These are phyloP conservation scores for Synergus laeviventris DNA, from an alignment of 2,888 invertebrate genomes.

Conservation along the genomic window DNA sequence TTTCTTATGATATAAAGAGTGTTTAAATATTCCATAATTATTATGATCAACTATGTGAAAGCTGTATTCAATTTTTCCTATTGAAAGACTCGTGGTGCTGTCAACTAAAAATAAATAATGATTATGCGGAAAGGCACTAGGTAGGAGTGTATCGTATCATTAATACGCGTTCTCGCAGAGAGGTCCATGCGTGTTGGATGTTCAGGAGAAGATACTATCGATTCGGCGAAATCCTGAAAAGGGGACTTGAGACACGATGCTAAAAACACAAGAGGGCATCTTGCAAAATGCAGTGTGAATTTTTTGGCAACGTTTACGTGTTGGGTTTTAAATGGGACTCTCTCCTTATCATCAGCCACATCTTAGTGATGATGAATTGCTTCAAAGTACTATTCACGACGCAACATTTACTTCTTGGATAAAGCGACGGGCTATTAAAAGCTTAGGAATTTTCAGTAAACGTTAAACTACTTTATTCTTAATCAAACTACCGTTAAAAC, in stretches of 20 bases:
- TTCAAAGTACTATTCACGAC: constrained; percentile 35
- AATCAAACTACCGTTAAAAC: neutral
- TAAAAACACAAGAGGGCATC: constrained; percentile 45
- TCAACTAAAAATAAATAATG: constrained; percentile 57
- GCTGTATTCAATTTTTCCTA: neutral
- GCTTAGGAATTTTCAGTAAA: constrained; percentile 3
- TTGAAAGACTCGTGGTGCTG: neutral
- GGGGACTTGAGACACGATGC: constrained; percentile 49
- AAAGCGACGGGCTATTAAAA: constrained; percentile 22
- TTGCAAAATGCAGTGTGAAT: constrained; percentile 41
- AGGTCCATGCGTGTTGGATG: constrained; percentile 52
- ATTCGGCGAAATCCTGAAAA: constrained; percentile 58
- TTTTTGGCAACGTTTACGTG: constrained; percentile 39
- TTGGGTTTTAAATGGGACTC: constrained; percentile 35
- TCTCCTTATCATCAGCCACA: constrained; percentile 22
- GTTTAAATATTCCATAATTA: neutral
- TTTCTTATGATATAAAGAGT: too few species aligned
- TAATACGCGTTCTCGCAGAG: constrained; percentile 51
- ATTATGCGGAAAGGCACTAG: constrained; percentile 50
- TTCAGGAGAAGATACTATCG: constrained; percentile 56
- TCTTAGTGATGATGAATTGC: constrained; percentile 31
- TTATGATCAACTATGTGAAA: neutral
- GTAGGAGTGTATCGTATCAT: constrained; percentile 52
- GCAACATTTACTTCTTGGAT: constrained; percentile 22
- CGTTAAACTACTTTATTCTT: neutral